phyloP scores from a whole-genome alignment of 2,113 vertebrate species.

The Scytalopus superciliaris region DNA sequence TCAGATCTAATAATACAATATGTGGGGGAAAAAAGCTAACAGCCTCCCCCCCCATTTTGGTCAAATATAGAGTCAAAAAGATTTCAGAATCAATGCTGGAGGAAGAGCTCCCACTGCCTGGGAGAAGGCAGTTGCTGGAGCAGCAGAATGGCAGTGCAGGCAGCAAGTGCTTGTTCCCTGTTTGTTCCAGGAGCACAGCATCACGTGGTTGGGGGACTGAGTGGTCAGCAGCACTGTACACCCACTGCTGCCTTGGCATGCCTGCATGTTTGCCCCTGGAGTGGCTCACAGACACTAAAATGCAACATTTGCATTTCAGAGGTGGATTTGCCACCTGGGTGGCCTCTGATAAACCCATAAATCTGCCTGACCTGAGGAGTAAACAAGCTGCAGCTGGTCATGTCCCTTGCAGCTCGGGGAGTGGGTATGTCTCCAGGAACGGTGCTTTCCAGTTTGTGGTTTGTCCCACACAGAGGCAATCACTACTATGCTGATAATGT shows the following conservation, averaged over 20 bases:
- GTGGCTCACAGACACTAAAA: not conserved
- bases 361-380: not conserved
- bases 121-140: not conserved
- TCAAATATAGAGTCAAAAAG: not conserved
- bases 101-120: not conserved
- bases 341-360: not conserved
- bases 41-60: rapidly evolving
- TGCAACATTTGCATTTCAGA: not conserved
- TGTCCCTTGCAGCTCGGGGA: not conserved
- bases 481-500: not conserved
- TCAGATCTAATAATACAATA: not conserved
- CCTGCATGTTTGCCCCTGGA: not conserved
- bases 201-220: not conserved
- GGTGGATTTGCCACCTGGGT: not conserved
- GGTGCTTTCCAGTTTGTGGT: not conserved
- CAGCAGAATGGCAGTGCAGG: not conserved
- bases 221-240: rapidly evolving
- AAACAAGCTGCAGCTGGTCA: not conserved
- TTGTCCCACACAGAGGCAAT: not conserved
- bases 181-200: not conserved
- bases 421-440: not conserved
- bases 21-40: not conserved
- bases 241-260: rapidly evolving
- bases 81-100: not conserved
- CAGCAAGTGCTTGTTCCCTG: not conserved